phyloP scores from a whole-genome alignment of 2,888 invertebrate species.

The Nyleta sp. region DNA sequence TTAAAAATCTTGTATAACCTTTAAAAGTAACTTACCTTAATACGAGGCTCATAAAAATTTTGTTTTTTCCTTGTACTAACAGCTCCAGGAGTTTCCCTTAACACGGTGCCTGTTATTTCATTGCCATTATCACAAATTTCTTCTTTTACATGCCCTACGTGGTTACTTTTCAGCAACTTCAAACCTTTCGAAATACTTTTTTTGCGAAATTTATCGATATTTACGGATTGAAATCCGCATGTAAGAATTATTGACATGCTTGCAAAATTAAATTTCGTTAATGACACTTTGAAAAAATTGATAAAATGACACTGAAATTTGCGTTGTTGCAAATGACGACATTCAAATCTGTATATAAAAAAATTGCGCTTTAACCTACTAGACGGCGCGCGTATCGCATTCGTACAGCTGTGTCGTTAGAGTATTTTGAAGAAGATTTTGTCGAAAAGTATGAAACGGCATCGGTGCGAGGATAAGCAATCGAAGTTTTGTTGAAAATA shows the following conservation, averaged over 20 bases:
- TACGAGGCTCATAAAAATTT: conserved; percentile 1
- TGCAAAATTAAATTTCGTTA: not conserved
- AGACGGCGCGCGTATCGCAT: too few relatives aligned
- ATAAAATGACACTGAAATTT: too few relatives aligned
- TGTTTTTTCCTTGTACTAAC: conserved; percentile 1
- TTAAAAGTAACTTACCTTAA: conserved; percentile 6
- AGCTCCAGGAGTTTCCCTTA: conserved; percentile 14
- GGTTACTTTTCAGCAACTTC: not conserved
- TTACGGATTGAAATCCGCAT: not conserved
- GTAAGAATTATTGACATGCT: not conserved
- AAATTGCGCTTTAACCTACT: too few relatives aligned
- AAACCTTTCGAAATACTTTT: conserved; percentile 6
- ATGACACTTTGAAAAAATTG: too few relatives aligned
- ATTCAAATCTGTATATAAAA: too few relatives aligned
- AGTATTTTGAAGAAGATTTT: too few relatives aligned
- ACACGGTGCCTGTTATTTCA: not conserved
- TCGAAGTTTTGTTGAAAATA: too few relatives aligned
- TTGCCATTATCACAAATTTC: not conserved
- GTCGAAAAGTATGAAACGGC: too few relatives aligned
- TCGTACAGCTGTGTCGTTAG: too few relatives aligned
- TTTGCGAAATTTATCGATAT: not conserved
- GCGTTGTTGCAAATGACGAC: too few relatives aligned
- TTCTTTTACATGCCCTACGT: not conserved
- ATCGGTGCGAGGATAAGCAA: too few relatives aligned
- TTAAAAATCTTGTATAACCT: too few relatives aligned